Conservation (phyloP, 2,888 invertebrate genomes). For the Melinaea menophilus region DNA sequence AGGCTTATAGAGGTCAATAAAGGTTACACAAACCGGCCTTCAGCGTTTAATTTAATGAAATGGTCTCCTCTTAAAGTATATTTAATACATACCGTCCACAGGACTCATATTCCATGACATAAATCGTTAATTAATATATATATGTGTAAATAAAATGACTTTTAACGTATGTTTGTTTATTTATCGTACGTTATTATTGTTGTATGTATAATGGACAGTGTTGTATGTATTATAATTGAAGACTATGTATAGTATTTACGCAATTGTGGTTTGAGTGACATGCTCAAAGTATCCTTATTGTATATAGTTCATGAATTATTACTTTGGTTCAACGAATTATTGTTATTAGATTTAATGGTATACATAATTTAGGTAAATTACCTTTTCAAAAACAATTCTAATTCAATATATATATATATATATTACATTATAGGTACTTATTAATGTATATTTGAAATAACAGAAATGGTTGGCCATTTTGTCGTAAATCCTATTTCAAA, state of each 20-base stretch:
- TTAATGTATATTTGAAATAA: too few relatives aligned
- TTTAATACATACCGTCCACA: not conserved
- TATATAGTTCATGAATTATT: too few relatives aligned
- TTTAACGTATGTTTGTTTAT: not conserved
- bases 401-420: too few relatives aligned
- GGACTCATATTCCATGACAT: not conserved
- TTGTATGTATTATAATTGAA: not conserved
- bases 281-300: not conserved
- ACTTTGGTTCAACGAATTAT: too few relatives aligned
- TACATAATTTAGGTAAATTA: too few relatives aligned
- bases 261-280: not conserved
- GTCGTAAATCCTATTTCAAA: too few relatives aligned
- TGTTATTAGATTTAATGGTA: too few relatives aligned
- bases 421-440: too few relatives aligned
- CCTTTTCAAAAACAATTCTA: too few relatives aligned
- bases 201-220: not conserved
- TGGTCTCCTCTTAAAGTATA: constrained; percentile 2
- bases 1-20: constrained; percentile 23
- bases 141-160: not conserved
- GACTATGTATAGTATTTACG: not conserved
- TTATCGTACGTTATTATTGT: not conserved
- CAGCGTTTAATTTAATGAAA: constrained; percentile 21
- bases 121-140: not conserved
- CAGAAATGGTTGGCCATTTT: too few relatives aligned
- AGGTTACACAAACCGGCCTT: constrained; percentile 27